Percentiles rank a stretch among this genome's conserved stretches.
phyloP scores from a whole-genome alignment of 2,888 invertebrate genomes.

The Dryocosmus kuriphilus region DNA sequence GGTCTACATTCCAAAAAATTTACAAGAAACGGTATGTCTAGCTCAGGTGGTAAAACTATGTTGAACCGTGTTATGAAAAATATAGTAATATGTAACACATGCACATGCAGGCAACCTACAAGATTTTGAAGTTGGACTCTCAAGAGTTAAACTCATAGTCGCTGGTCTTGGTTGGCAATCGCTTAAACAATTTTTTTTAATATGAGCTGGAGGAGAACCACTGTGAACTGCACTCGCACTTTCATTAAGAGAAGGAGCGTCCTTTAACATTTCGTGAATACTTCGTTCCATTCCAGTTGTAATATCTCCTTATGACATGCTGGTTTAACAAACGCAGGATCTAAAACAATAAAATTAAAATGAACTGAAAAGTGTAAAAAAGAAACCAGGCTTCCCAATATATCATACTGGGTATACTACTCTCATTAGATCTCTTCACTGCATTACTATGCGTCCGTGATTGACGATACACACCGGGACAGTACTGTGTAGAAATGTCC shows the following conservation, averaged over 20 bases:
- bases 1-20: too few relatives aligned
- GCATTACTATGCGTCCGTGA: too few relatives aligned
- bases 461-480: too few relatives aligned
- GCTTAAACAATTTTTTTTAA: conserved; percentile 66
- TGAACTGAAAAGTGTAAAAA: too few relatives aligned
- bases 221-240: conserved; percentile 87
- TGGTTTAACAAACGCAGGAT: conserved; percentile 6
- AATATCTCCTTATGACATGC: conserved; percentile 60
- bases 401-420: too few relatives aligned
- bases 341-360: conserved; percentile 21
- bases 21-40: too few relatives aligned
- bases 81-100: background rate
- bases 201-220: conserved; percentile 83
- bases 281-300: conserved; percentile 80
- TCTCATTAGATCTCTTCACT: too few relatives aligned
- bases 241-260: conserved; percentile 88
- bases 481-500: too few relatives aligned
- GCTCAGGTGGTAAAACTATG: too few relatives aligned
- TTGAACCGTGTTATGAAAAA: too few relatives aligned
- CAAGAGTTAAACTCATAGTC: conserved; percentile 84
- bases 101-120: conserved; percentile 59
- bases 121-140: conserved; percentile 81
- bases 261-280: conserved; percentile 92
- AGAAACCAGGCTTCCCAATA: too few relatives aligned
- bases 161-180: conserved; percentile 82